phyloP scores from a whole-genome alignment of 1,140 invertebrate species.

The Papilio helenus region DNA sequence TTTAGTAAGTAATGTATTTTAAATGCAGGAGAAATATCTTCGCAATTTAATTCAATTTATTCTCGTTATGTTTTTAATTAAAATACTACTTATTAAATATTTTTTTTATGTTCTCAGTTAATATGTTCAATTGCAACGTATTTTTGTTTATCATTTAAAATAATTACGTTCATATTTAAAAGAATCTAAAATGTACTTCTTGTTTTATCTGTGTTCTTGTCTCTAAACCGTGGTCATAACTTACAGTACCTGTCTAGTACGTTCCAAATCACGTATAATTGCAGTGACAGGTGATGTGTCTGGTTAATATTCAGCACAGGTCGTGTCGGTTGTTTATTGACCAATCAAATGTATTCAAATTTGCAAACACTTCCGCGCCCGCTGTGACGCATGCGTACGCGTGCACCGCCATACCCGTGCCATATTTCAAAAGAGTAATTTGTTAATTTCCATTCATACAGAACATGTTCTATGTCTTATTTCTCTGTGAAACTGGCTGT shows the following conservation, averaged over 20 bases:
- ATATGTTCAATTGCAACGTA: too few species aligned
- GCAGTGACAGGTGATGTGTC: neutral
- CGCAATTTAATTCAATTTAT: too few species aligned
- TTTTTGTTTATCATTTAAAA: too few species aligned
- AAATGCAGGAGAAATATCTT: neutral
- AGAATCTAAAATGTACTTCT: too few species aligned
- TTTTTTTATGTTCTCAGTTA: too few species aligned
- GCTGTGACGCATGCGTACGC: constrained; percentile 3
- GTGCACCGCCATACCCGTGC: neutral
- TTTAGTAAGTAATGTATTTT: neutral
- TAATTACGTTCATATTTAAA: too few species aligned
- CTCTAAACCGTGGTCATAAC: too few species aligned
- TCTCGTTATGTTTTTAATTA: too few species aligned
- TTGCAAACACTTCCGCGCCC: constrained; percentile 21
- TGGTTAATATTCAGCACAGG: neutral
- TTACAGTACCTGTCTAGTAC: neutral
- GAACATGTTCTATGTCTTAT: too few species aligned
- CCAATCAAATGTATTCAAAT: constrained; percentile 22
- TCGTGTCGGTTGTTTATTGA: neutral
- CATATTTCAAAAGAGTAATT: too few species aligned
- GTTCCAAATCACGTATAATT: neutral
- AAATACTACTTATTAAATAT: too few species aligned
- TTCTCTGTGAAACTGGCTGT: neutral
- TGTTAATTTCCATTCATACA: neutral
- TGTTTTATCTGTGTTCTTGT: too few species aligned